Percentiles rank a stretch among this genome's conserved stretches.
These are phyloP conservation scores for Colinus virginianus DNA, from an alignment of 2,113 vertebrate species.

Conservation along the genomic window DNA sequence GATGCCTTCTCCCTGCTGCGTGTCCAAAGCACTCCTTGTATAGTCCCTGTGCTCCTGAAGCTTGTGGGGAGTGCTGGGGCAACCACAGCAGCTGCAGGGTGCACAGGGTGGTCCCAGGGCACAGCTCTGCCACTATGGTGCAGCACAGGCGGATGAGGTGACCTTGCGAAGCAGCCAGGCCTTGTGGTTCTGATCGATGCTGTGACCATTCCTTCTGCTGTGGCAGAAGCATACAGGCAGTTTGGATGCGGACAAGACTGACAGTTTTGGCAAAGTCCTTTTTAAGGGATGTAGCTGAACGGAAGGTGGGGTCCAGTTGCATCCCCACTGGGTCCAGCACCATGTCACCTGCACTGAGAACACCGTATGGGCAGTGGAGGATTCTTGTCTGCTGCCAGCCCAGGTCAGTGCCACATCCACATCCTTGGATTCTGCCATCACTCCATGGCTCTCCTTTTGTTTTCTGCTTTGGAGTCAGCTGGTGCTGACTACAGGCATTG, in stretches of 20 bases:
- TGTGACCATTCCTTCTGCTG: neutral
- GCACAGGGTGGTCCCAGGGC: neutral
- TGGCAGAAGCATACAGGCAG: neutral
- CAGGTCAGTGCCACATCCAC: neutral
- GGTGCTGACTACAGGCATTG: neutral
- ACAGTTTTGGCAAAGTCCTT: neutral
- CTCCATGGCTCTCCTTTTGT: neutral
- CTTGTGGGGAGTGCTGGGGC: neutral
- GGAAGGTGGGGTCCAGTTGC: accelerated
- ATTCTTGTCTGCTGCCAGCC: neutral
- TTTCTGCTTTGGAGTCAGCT: neutral
- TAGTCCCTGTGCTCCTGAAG: accelerated
- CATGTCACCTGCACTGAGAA: neutral
- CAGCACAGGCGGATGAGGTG: accelerated
- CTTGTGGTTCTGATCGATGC: neutral
- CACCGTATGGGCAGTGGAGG: accelerated
- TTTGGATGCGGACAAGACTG: neutral
- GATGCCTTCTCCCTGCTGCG: neutral
- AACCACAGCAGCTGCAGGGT: neutral
- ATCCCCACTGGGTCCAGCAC: accelerated
- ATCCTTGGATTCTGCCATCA: neutral
- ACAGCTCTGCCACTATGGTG: accelerated
- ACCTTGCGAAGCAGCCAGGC: accelerated
- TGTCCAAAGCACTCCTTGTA: neutral
- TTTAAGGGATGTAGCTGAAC: neutral